These are phyloP conservation scores for Paratilapia polleni DNA, from an alignment of 2,113 vertebrate species.

Conservation along the genomic window DNA sequence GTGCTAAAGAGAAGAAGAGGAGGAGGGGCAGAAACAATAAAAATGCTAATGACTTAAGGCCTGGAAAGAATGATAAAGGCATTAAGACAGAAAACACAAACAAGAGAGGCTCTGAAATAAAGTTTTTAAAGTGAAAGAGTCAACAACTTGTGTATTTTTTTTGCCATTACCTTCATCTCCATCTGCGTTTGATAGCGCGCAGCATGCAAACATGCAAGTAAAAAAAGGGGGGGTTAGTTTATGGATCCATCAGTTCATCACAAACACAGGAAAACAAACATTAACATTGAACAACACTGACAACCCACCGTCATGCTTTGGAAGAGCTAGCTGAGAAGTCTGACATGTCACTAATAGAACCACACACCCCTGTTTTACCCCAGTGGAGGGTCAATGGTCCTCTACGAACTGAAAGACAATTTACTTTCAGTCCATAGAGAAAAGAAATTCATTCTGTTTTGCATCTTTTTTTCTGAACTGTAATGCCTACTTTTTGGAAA, in stretches of 20 bases:
- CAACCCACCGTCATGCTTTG: constrained; percentile 2
- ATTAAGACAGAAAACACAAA: constrained; percentile 49
- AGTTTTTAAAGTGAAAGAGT: constrained; percentile 43
- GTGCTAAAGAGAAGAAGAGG: constrained; percentile 3
- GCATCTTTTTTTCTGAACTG: neutral
- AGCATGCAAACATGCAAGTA: constrained; percentile 97
- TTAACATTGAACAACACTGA: constrained; percentile 11
- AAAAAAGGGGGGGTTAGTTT: constrained; percentile 82
- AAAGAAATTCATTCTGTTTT: neutral
- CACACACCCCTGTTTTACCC: neutral
- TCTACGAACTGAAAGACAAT: neutral
- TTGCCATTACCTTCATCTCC: constrained; percentile 92
- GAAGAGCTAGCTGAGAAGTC: neutral
- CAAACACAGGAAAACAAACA: constrained; percentile 31
- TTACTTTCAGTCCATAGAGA: no score
- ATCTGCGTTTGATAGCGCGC: constrained; percentile 91
- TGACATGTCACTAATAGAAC: neutral
- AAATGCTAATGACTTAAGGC: constrained; percentile 75
- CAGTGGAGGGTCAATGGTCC: neutral
- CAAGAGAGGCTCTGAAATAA: constrained; percentile 31
- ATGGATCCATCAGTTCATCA: constrained; percentile 41
- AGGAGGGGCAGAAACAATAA: constrained; percentile 67
- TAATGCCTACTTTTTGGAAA: neutral
- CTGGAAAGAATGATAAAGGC: constrained; percentile 66
- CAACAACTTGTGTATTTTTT: constrained; percentile 26